These are phyloP conservation scores for Quadroppia sp. DNA, from an alignment of 2,888 invertebrate genomes.

Conservation along the genomic window DNA sequence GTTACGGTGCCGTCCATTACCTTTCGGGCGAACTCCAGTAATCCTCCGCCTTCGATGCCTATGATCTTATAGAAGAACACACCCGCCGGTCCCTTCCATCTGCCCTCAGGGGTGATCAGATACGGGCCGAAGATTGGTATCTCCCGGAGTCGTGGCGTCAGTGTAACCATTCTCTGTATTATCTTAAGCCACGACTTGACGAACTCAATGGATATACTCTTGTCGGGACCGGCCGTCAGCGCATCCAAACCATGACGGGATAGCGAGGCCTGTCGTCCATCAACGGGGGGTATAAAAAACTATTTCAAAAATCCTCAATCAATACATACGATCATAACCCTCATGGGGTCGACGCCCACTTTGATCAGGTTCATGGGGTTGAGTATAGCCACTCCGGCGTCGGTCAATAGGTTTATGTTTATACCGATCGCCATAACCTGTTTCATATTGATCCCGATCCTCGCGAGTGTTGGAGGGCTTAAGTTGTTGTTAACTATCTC, in stretches of 20 bases:
- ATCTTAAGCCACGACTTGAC: neutral
- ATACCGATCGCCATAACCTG: neutral
- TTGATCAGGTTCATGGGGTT: constrained; percentile 7
- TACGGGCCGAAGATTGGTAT: neutral
- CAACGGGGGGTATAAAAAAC: neutral
- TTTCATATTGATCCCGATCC: neutral
- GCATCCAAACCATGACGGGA: neutral
- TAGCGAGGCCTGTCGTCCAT: neutral
- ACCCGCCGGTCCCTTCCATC: neutral
- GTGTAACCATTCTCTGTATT: neutral
- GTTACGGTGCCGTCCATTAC: neutral
- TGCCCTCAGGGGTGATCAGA: neutral
- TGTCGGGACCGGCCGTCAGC: neutral
- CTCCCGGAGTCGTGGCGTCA: neutral
- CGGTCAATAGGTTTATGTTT: neutral
- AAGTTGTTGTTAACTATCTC: no score
- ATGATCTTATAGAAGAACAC: neutral
- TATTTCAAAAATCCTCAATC: neutral
- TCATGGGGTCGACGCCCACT: constrained; percentile 8
- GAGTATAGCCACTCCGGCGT: neutral
- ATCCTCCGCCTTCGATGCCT: neutral
- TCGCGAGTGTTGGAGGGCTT: no score
- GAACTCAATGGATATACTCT: neutral
- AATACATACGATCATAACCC: neutral
- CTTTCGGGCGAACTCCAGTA: neutral